phyloP scores from a whole-genome alignment of 2,797 vertebrate species.

The Lithobates sylvaticus region DNA sequence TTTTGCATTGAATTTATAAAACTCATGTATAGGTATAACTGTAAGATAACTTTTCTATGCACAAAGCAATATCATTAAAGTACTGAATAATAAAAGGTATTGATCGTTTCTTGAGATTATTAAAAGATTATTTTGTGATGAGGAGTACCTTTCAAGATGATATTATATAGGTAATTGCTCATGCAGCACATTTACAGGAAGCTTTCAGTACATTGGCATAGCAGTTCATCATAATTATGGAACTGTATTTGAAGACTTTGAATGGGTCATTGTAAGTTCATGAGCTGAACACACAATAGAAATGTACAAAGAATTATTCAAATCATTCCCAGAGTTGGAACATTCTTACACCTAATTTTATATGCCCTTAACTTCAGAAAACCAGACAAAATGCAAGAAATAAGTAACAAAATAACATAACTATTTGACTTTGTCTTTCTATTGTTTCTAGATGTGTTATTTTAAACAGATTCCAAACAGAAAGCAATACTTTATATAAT shows the following conservation, averaged over 20 bases:
- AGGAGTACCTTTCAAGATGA: constrained; percentile 55
- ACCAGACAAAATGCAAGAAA: neutral
- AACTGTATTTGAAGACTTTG: constrained; percentile 41
- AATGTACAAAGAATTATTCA: constrained; percentile 22
- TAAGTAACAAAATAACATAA: neutral
- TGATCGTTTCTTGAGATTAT: constrained; percentile 73
- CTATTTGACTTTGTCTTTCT: neutral
- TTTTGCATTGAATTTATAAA: neutral
- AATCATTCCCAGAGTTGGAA: constrained; percentile 14
- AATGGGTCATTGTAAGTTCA: constrained; percentile 56
- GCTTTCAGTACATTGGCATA: constrained; percentile 61
- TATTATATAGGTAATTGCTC: constrained; percentile 63
- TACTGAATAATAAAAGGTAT: constrained; percentile 62
- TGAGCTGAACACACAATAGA: constrained; percentile 19
- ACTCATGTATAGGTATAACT: neutral
- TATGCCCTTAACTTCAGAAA: neutral
- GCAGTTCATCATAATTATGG: constrained; percentile 60
- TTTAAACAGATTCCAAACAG: too few species aligned
- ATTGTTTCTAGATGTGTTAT: neutral
- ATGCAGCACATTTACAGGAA: constrained; percentile 61
- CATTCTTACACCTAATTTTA: constrained; percentile 16
- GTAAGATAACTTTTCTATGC: neutral
- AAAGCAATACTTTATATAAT: too few species aligned
- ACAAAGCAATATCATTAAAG: neutral
- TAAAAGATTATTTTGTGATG: constrained; percentile 66